A percentile compares a stretch with the other conserved stretches of the same genome.
Evolutionary conservation across 2,888 invertebrate species (phyloP).

Genomic region (Acrobasis consociella): DNA sequence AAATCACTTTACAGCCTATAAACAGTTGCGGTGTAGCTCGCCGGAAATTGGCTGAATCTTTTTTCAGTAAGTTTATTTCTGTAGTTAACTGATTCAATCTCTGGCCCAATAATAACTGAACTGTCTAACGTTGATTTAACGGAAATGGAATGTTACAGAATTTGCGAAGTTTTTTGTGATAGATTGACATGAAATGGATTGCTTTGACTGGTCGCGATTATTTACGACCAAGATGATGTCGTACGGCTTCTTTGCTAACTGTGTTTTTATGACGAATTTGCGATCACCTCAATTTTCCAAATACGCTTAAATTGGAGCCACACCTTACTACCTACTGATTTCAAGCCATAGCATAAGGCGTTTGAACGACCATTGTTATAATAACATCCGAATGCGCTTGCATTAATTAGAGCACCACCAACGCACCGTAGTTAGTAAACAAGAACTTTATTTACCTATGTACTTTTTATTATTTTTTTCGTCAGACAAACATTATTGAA

Average conservation of each 20-base stretch:
- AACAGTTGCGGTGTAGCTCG: not conserved
- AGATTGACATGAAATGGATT: too few species aligned
- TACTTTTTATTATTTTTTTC: too few species aligned
- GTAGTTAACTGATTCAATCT: too few species aligned
- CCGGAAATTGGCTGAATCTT: not conserved
- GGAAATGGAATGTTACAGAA: too few species aligned
- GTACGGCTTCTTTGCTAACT: not conserved
- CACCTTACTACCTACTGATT: conserved; percentile 41
- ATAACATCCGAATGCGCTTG: conserved; percentile 43
- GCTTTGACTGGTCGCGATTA: too few species aligned
- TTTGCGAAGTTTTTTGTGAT: too few species aligned
- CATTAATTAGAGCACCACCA: not conserved
- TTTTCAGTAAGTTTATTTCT: too few species aligned
- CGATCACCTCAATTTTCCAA: not conserved
- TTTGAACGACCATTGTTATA: conserved; percentile 61
- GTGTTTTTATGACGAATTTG: not conserved
- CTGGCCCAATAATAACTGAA: too few species aligned
- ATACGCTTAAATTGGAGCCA: conserved; percentile 33
- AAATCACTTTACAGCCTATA: conserved; percentile 12
- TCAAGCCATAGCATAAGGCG: conserved; percentile 54
- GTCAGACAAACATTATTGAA: too few species aligned
- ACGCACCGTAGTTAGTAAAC: not conserved
- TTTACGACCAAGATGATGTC: too few species aligned
- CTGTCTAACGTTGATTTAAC: too few species aligned
- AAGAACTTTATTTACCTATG: too few species aligned